Conservation (phyloP, 2,888 invertebrate species). For the Crepidodera aurea region DNA sequence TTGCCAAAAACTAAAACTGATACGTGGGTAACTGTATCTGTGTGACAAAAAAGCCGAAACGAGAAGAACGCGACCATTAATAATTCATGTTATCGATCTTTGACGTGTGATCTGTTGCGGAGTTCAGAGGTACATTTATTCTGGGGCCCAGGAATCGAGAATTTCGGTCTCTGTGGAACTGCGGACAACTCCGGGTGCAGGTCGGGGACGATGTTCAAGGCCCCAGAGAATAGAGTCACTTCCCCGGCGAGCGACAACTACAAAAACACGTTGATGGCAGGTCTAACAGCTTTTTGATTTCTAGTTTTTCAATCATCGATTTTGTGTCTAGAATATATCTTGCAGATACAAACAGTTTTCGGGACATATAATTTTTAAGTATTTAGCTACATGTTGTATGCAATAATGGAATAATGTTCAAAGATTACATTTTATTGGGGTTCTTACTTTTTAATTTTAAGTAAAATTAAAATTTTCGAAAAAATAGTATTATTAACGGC, state of each 20-base stretch:
- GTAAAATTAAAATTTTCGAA: too few species aligned
- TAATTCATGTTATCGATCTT: conserved; percentile 41
- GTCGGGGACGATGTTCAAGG: conserved; percentile 25
- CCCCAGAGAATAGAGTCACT: conserved; percentile 22
- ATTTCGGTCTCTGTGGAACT: conserved; percentile 36
- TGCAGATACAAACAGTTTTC: too few species aligned
- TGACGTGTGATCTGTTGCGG: conserved; percentile 37
- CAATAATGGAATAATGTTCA: too few species aligned
- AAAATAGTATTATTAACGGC: too few species aligned
- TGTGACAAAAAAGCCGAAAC: conserved; percentile 29
- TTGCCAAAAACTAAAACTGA: conserved; percentile 27
- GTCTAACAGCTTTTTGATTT: conserved; percentile 43
- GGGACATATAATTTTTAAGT: too few species aligned
- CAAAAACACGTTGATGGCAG: conserved; percentile 43
- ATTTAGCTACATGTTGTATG: too few species aligned
- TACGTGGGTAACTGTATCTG: conserved; percentile 25
- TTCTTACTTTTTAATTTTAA: too few species aligned
- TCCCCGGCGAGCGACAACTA: conserved; percentile 38
- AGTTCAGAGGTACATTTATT: conserved; percentile 39
- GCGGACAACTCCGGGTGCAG: conserved; percentile 25
- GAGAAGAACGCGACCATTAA: conserved; percentile 37
- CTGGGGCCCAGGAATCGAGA: conserved; percentile 29
- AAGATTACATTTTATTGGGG: too few species aligned
- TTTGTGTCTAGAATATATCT: too few species aligned
- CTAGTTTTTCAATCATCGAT: conserved; percentile 36